A percentile compares a stretch with the other conserved stretches of the same genome.
These are phyloP conservation scores for Ypsolopha sequella DNA, from an alignment of 2,888 invertebrate species.

Conservation along the genomic window DNA sequence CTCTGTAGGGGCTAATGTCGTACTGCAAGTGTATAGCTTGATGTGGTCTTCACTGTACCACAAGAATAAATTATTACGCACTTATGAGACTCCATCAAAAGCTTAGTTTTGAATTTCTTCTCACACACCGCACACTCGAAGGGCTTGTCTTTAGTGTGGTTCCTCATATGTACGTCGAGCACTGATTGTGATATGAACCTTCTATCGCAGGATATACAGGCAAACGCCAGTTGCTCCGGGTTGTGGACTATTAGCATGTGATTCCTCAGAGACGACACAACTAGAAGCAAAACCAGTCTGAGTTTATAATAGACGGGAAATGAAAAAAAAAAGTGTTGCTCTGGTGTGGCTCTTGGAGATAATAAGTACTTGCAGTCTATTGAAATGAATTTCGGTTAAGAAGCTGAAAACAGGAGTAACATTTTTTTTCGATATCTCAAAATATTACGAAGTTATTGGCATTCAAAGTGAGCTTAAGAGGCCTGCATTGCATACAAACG, in stretches of 20 bases:
- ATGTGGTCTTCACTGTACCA: not conserved
- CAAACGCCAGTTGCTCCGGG: constrained; percentile 20
- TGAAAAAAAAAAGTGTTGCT: not conserved
- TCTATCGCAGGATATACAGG: constrained; percentile 36
- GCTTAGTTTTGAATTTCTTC: constrained; percentile 33
- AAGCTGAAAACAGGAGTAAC: too few species aligned
- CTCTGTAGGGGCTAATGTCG: not conserved
- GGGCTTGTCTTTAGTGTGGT: constrained; percentile 43
- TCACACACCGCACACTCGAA: constrained; percentile 39
- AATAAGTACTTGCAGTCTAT: not conserved
- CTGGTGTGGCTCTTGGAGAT: too few species aligned
- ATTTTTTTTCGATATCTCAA: too few species aligned
- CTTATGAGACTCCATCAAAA: constrained; percentile 33
- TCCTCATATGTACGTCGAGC: constrained; percentile 31
- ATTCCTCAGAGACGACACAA: constrained; percentile 14
- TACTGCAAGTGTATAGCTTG: not conserved
- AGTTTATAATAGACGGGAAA: not conserved
- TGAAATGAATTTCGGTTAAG: too few species aligned
- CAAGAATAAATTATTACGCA: constrained; percentile 18
- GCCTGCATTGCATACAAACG: too few species aligned
- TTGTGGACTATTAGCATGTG: constrained; percentile 34
- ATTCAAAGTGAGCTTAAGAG: too few species aligned
- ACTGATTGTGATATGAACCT: constrained; percentile 31
- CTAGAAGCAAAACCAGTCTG: not conserved
- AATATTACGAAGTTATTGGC: too few species aligned